Conservation (phyloP, 2,113 vertebrate species). For the Cololabis saira region DNA sequence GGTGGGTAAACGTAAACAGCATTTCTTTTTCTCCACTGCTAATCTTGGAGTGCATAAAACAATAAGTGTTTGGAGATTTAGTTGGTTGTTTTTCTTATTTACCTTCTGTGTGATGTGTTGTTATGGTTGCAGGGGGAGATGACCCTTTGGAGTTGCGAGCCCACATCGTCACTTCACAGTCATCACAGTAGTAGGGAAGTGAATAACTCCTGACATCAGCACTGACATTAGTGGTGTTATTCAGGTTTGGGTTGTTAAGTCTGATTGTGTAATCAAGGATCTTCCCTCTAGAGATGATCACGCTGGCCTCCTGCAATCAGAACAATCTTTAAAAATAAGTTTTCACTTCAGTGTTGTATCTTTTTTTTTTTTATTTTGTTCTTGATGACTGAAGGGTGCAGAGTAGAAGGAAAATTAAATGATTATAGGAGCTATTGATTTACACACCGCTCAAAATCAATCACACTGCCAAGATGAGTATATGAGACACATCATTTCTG, state of each 20-base stretch:
- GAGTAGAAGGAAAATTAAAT: slow-evolving; percentile 4
- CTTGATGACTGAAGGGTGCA: neutral
- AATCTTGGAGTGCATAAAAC: neutral
- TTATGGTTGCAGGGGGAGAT: slow-evolving; percentile 72
- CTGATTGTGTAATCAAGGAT: slow-evolving; percentile 67
- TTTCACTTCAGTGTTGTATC: neutral
- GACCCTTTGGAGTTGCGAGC: slow-evolving; percentile 75
- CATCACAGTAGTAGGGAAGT: slow-evolving; percentile 29
- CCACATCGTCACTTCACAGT: slow-evolving; percentile 68
- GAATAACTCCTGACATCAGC: neutral
- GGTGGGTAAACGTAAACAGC: too few relatives aligned
- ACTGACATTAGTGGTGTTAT: neutral
- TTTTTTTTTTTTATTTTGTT: neutral
- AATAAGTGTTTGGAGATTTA: neutral
- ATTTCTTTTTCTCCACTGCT: neutral
- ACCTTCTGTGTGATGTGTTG: slow-evolving; percentile 52
- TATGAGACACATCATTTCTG: slow-evolving; percentile 68
- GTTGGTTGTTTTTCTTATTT: neutral
- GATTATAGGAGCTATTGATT: slow-evolving; percentile 7
- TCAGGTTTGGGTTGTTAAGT: slow-evolving; percentile 12
- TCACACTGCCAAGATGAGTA: slow-evolving; percentile 5
- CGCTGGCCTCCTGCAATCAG: slow-evolving; percentile 56
- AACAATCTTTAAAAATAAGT: slow-evolving; percentile 1
- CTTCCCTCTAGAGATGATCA: slow-evolving; percentile 68
- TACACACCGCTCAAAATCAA: neutral